A percentile compares a stretch with the other conserved stretches of the same genome.
Conservation (phyloP, 2,113 vertebrate genomes). For the Oreotragus oreotragus region DNA sequence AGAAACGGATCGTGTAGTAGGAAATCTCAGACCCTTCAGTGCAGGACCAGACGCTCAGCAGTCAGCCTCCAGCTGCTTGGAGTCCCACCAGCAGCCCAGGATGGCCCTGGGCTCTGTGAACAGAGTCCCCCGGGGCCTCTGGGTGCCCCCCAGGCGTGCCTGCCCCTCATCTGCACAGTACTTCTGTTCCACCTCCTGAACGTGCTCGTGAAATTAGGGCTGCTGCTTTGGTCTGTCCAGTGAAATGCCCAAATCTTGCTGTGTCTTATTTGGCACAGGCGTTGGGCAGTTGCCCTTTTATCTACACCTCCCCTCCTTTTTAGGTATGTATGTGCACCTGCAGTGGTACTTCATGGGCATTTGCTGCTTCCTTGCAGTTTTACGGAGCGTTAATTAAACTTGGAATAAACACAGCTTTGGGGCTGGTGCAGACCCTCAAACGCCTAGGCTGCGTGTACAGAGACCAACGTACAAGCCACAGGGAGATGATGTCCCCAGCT, state of each 20-base stretch:
- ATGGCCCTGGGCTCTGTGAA: fast-evolving
- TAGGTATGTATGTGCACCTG: neutral
- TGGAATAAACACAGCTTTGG: neutral
- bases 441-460: neutral
- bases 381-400: constrained; percentile 40
- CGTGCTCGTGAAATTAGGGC: neutral
- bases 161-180: neutral
- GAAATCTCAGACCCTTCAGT: too few species aligned
- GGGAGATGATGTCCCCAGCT: constrained; percentile 37
- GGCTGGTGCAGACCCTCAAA: neutral
- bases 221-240: neutral
- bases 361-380: neutral
- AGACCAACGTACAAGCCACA: constrained; percentile 16
- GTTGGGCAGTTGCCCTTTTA: neutral
- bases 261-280: neutral
- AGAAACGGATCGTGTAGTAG: too few species aligned
- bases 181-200: neutral
- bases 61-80: too few species aligned
- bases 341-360: neutral
- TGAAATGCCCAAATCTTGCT: neutral
- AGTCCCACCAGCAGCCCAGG: fast-evolving
- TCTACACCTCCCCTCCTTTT: neutral
- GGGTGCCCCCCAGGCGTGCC: fast-evolving
- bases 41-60: neutral
- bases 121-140: neutral